These are phyloP conservation scores for Cyclopterus lumpus DNA, from an alignment of 2,797 vertebrate genomes.

Conservation along the genomic window DNA sequence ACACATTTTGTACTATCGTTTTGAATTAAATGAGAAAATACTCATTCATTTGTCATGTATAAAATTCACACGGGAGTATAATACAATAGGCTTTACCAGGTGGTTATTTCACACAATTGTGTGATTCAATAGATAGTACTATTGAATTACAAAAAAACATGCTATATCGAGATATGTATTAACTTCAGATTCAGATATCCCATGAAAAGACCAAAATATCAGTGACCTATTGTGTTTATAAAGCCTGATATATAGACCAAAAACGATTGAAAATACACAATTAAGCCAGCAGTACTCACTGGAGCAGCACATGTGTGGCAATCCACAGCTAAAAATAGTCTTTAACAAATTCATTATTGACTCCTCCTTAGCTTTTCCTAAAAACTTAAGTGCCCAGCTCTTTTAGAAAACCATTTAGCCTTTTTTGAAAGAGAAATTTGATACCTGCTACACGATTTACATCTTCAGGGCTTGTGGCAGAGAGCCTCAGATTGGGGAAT, in stretches of 20 bases:
- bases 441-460: background rate
- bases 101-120: too few relatives aligned
- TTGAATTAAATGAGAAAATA: background rate
- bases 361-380: background rate
- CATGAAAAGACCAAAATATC: background rate
- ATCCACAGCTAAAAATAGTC: background rate
- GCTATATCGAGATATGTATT: too few relatives aligned
- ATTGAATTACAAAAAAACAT: too few relatives aligned
- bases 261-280: background rate
- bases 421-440: background rate
- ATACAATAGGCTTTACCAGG: background rate
- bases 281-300: background rate
- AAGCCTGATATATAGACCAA: background rate
- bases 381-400: background rate
- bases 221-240: background rate
- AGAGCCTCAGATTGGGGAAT: background rate
- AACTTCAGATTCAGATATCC: too few relatives aligned
- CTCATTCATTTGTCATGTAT: background rate
- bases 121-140: too few relatives aligned
- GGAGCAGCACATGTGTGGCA: constrained; percentile 9
- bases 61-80: background rate
- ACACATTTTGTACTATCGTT: too few relatives aligned
- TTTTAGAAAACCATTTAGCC: background rate
- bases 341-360: background rate
- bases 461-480: background rate